phyloP scores from a whole-genome alignment of 1,140 invertebrate genomes.

The Amphibalanus amphitrite region DNA sequence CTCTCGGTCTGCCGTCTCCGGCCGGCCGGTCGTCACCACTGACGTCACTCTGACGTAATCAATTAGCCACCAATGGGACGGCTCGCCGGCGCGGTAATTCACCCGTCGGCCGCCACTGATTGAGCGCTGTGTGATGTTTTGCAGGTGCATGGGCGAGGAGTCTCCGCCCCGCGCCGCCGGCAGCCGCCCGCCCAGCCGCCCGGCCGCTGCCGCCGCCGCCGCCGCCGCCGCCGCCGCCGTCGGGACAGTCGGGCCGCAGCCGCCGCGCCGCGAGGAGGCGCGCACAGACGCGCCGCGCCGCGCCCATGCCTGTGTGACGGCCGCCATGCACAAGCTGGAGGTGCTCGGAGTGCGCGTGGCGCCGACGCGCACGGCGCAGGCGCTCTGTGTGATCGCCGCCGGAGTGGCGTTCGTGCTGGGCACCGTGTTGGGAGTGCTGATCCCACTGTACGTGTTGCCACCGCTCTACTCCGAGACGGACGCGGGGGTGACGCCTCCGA shows the following conservation, averaged over 20 bases:
- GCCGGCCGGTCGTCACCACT: neutral
- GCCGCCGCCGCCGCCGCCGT: too few relatives aligned
- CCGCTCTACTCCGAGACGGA: neutral
- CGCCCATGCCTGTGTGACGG: neutral
- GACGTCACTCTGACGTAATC: neutral
- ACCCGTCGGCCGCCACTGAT: neutral
- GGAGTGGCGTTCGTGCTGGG: slow-evolving; percentile 20
- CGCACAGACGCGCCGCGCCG: too few relatives aligned
- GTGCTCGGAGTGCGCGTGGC: neutral
- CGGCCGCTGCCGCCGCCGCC: too few relatives aligned
- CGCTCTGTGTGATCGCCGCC: slow-evolving; percentile 10
- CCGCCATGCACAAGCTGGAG: slow-evolving; percentile 1
- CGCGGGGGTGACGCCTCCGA: too few relatives aligned
- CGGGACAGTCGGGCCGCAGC: neutral
- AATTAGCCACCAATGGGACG: neutral
- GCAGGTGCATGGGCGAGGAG: neutral
- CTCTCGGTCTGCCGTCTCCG: neutral
- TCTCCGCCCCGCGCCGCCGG: neutral
- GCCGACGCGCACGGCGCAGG: neutral
- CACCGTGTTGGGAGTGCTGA: slow-evolving; percentile 18
- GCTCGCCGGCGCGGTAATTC: neutral
- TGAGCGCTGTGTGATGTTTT: neutral
- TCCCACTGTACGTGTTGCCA: slow-evolving; percentile 20
- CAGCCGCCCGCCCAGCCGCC: too few relatives aligned
- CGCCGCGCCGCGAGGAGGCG: neutral